phyloP scores from a whole-genome alignment of 2,113 vertebrate species.

The Zapus hudsonius region DNA sequence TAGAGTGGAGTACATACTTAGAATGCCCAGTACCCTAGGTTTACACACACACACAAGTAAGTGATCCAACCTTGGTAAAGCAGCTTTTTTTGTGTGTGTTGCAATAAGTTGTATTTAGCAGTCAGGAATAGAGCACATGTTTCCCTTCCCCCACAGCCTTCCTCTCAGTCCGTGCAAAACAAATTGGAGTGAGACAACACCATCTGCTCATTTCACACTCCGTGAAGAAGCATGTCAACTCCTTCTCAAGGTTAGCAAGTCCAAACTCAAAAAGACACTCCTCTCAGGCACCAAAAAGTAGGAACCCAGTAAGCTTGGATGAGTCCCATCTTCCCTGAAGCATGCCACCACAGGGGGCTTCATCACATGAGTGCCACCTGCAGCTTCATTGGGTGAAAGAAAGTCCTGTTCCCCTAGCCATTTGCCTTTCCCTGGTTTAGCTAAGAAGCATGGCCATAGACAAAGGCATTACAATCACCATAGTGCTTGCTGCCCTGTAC shows the following conservation, averaged over 20 bases:
- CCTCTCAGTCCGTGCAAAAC: constrained; percentile 76
- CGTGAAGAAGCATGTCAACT: constrained; percentile 68
- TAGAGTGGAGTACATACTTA: not conserved
- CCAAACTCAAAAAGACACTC: constrained; percentile 75
- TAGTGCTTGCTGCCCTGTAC: not conserved
- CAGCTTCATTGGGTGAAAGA: not conserved
- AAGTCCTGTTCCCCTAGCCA: not conserved
- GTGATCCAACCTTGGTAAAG: constrained; percentile 16
- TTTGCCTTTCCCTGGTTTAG: not conserved
- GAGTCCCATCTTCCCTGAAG: not conserved
- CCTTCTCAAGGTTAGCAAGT: constrained; percentile 77
- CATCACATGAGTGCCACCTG: not conserved
- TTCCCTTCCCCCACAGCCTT: constrained; percentile 71
- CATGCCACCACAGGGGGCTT: not conserved
- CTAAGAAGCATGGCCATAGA: not conserved
- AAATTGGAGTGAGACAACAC: constrained; percentile 80
- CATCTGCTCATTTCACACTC: constrained; percentile 81
- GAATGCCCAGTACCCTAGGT: not conserved
- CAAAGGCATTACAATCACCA: not conserved
- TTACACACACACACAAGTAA: not conserved
- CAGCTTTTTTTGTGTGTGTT: constrained; percentile 40
- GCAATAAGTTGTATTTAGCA: constrained; percentile 61
- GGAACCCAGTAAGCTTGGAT: not conserved
- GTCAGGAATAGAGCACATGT: constrained; percentile 55
- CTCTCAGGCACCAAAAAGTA: constrained; percentile 49